These are phyloP conservation scores for Caerostris darwini DNA, from an alignment of 1,140 invertebrate species.

Conservation along the genomic window DNA sequence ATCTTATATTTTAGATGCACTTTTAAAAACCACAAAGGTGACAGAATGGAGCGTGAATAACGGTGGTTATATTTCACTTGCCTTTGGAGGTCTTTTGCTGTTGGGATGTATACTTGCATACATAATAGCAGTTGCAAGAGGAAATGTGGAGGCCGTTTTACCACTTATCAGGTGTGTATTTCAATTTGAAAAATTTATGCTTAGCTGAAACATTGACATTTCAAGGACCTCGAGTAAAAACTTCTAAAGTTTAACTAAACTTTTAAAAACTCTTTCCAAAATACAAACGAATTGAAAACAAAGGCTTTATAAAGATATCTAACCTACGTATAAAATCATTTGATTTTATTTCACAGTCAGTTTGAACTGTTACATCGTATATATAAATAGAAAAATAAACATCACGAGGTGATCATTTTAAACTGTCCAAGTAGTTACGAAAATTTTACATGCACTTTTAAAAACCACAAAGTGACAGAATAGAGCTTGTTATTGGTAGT, in stretches of 20 bases:
- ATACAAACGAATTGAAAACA: no score
- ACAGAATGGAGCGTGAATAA: slow-evolving; percentile 69
- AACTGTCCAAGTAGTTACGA: no score
- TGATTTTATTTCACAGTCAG: no score
- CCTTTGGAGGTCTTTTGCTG: slow-evolving; percentile 44
- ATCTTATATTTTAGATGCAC: slow-evolving; percentile 16
- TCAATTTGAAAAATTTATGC: neutral
- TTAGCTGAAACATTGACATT: neutral
- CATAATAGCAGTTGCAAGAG: slow-evolving; percentile 53
- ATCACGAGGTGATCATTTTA: no score
- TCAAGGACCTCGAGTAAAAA: neutral
- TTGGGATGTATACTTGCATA: slow-evolving; percentile 63
- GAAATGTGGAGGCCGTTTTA: slow-evolving; percentile 67
- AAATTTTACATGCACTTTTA: no score
- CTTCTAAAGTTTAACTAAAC: neutral
- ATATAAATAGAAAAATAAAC: no score
- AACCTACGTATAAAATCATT: no score
- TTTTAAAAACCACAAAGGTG: slow-evolving; percentile 57
- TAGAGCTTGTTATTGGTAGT: no score
- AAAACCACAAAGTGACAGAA: no score
- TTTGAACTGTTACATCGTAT: no score
- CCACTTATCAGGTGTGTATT: slow-evolving; percentile 68
- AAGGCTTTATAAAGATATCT: no score
- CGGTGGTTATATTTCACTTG: slow-evolving; percentile 58
- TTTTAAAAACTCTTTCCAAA: no score